Conservation (phyloP, 2,888 invertebrate species). For the Patella depressa region DNA sequence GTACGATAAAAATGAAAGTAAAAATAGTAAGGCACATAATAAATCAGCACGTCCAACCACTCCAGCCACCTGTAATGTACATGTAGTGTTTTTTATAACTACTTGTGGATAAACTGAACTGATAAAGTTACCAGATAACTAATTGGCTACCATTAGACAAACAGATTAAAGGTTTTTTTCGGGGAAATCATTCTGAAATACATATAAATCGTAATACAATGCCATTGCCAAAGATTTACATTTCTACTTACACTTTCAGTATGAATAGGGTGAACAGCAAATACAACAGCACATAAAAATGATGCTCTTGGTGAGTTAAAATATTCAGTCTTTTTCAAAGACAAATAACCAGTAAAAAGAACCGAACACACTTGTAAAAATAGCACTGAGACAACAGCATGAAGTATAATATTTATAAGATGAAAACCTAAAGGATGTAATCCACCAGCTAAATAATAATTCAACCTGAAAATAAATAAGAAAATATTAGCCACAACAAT, state of each 20-base stretch:
- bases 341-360: conserved; percentile 47
- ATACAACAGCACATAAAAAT: conserved; percentile 81
- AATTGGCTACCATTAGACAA: no score
- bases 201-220: no score
- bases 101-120: no score
- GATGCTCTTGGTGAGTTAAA: conserved; percentile 62
- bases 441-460: conserved; percentile 77
- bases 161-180: no score
- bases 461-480: conserved; percentile 64
- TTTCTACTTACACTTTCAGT: conserved; percentile 83
- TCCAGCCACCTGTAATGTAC: conserved; percentile 79
- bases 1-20: conserved; percentile 80
- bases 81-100: not conserved
- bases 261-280: conserved; percentile 93
- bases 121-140: no score
- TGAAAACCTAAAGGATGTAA: conserved; percentile 78
- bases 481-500: conserved; percentile 39
- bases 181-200: no score
- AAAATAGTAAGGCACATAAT: conserved; percentile 84
- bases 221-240: no score
- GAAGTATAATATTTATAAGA: conserved; percentile 82
- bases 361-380: conserved; percentile 74
- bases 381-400: conserved; percentile 76
- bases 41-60: conserved; percentile 94
- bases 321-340: not conserved